These are phyloP conservation scores for Clavelina lepadiformis DNA, from an alignment of 23 tunicate species.

Conservation along the genomic window DNA sequence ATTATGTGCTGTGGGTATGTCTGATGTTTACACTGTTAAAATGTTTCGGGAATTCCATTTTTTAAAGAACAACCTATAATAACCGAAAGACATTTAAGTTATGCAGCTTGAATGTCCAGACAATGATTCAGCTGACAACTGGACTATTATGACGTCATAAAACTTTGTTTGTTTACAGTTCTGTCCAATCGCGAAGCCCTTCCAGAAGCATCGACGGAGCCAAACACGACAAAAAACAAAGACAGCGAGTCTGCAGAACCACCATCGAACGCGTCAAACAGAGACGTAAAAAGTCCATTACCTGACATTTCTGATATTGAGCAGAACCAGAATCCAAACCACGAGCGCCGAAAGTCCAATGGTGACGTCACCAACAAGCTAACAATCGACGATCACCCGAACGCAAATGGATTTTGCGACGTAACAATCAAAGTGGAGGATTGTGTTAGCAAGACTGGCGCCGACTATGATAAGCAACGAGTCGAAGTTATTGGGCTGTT, in stretches of 20 bases:
- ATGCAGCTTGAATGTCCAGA: too few species aligned
- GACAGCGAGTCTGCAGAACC: constrained; percentile 2
- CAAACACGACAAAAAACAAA: neutral
- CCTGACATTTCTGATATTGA: neutral
- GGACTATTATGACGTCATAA: too few species aligned
- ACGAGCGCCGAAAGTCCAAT: neutral
- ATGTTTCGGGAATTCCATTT: too few species aligned
- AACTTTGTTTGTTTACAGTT: too few species aligned
- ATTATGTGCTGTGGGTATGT: too few species aligned
- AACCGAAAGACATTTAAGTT: too few species aligned
- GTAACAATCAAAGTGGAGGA: constrained; percentile 2
- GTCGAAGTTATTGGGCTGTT: neutral
- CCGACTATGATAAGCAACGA: constrained; percentile 14
- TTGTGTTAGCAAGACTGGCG: constrained; percentile 4
- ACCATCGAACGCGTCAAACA: neutral
- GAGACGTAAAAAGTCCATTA: neutral
- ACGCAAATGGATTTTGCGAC: neutral
- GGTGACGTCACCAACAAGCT: constrained; percentile 6
- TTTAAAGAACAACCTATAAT: too few species aligned
- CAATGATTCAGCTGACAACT: too few species aligned
- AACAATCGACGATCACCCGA: neutral
- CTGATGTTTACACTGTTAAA: too few species aligned
- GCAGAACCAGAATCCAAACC: constrained; percentile 8
- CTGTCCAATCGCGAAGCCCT: too few species aligned
- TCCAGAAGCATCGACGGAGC: too few species aligned